These are phyloP conservation scores for Pachydiplax longipennis DNA, from an alignment of 2,888 invertebrate genomes.

Conservation along the genomic window DNA sequence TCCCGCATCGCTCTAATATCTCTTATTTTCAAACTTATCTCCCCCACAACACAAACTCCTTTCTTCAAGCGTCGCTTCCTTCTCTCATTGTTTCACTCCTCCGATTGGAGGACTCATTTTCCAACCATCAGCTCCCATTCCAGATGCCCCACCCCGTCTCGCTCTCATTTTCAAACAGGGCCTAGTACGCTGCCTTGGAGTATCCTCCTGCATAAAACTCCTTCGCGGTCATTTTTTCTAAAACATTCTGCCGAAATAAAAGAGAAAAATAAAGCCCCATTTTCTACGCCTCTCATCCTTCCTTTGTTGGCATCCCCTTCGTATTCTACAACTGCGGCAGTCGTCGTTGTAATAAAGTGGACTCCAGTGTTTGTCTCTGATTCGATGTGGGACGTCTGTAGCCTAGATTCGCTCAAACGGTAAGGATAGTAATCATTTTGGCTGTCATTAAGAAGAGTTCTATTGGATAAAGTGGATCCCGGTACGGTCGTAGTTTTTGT, in stretches of 20 bases:
- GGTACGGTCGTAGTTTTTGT: background rate
- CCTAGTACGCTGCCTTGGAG: background rate
- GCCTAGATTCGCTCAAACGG: background rate
- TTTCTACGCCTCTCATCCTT: background rate
- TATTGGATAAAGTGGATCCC: background rate
- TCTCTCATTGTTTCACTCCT: background rate
- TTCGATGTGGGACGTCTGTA: background rate
- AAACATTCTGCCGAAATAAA: background rate
- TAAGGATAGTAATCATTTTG: background rate
- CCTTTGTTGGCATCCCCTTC: background rate
- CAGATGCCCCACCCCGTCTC: background rate
- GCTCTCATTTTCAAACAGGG: background rate
- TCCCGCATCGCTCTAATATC: too few species aligned
- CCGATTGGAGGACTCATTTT: background rate
- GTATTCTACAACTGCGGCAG: background rate
- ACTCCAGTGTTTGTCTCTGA: background rate
- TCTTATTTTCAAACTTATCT: too few species aligned
- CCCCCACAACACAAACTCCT: background rate
- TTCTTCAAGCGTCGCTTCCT: background rate
- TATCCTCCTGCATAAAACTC: background rate
- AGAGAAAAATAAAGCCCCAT: background rate
- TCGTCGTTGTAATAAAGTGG: background rate
- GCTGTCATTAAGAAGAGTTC: background rate
- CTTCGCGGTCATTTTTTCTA: background rate
- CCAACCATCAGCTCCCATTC: background rate